Conservation (phyloP, 2,888 invertebrate genomes). For the Apodemia mormo region DNA sequence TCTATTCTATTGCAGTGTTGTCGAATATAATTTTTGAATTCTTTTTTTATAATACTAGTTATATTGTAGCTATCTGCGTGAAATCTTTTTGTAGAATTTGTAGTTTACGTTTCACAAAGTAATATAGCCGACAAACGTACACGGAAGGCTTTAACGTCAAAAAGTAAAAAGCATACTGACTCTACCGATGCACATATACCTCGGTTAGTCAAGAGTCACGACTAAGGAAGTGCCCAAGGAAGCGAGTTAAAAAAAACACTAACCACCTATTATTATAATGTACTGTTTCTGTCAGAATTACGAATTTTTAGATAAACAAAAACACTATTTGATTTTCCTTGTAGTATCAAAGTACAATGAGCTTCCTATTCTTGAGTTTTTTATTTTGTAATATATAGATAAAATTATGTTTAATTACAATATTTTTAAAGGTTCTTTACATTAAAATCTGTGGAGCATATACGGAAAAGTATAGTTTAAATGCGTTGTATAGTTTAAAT, state of each 20-base stretch:
- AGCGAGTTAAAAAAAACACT: background rate
- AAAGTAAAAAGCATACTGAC: background rate
- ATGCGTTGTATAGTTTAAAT: background rate
- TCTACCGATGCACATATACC: background rate
- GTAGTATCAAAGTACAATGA: background rate
- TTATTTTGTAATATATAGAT: background rate
- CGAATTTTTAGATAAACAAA: background rate
- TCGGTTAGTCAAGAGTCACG: background rate
- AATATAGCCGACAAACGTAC: background rate
- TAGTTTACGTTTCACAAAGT: background rate
- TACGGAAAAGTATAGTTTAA: constrained; percentile 3
- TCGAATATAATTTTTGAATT: no score
- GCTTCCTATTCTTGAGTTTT: constrained; percentile 6
- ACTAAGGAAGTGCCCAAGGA: background rate
- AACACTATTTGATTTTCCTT: background rate
- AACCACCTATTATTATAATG: background rate
- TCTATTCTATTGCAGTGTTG: no score
- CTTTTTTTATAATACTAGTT: no score
- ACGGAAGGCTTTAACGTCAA: background rate
- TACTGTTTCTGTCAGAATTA: background rate
- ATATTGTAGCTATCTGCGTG: no score
- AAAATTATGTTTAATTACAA: background rate
- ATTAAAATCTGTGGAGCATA: background rate
- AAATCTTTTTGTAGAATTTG: no score
- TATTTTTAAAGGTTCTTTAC: background rate